Evolutionary conservation across 1,140 invertebrate species (phyloP), one percentile per base, ranked within the genome.

Genomic region (Anastrepha obliqua): DNA sequence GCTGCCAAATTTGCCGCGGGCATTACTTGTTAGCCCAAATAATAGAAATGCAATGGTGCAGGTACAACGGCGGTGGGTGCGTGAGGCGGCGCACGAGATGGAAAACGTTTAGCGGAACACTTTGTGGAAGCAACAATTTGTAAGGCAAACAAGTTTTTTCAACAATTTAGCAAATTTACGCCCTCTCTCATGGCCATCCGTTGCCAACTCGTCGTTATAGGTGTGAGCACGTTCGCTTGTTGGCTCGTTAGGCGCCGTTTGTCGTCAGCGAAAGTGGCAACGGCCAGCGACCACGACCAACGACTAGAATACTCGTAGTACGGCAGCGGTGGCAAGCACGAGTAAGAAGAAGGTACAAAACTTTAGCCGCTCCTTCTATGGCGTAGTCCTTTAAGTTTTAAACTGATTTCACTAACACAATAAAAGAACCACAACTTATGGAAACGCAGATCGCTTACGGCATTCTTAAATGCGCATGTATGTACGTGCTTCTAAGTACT

Each of bases 51-150:
- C 74, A 81, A 47, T 29, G 44, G 17, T 55, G 51, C 67, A 74
- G 67, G 44, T 42, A 39, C 39, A 3, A 2, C 8, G 20, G 51
- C n/a, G 44, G 58, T 42, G 85, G 42, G 85, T 60, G 9, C 11
- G 7, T 17, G 8, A 15, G 29, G 29, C 15, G 20, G 29, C 4
- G 42, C 6, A n/a, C n/a, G 55, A 58, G 58, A 20, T 86, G 85
- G 51, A 39, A 81, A 81, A 9, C 74, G 55, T 81, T 81, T 81
- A 81, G 74, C 74, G 74, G 67, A 81, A 81, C 74, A 81, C 74
- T 81, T 81, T 55, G 74, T 81, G 74, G 85, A 86, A 86, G 85
- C 85, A 86, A 86, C 85, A 86, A 86, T 86, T 86, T 86, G 85
- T 86, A 86, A 86, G 85, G 59, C 85, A 86, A 86, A 86, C 85